A percentile compares a stretch with the other conserved stretches of the same genome.
phyloP scores from a whole-genome alignment of 2,113 vertebrate genomes.

The Egretta garzetta region DNA sequence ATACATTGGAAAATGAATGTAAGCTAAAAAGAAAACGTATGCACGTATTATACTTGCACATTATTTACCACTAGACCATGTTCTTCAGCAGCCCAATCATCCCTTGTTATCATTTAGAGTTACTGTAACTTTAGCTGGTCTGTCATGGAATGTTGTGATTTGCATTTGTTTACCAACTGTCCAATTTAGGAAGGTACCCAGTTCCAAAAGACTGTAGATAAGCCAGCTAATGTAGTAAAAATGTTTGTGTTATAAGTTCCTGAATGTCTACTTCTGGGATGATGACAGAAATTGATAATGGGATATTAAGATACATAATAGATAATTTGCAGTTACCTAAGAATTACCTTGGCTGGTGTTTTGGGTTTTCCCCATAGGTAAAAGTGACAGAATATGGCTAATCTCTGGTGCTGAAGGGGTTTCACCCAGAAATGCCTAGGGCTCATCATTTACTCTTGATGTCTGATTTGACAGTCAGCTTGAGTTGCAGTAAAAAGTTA shows the following conservation, averaged over 20 bases:
- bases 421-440: neutral
- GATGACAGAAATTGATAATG: neutral
- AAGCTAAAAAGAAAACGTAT: neutral
- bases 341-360: neutral
- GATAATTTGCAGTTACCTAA: neutral
- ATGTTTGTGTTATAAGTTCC: neutral
- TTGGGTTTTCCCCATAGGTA: accelerated
- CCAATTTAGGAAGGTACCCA: neutral
- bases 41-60: neutral
- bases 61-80: neutral
- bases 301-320: neutral
- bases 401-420: neutral
- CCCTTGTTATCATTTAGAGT: neutral
- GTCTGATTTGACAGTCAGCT: neutral
- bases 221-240: neutral
- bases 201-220: neutral
- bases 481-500: neutral
- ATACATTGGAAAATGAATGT: neutral
- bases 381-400: neutral
- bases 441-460: neutral
- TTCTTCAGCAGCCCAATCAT: neutral
- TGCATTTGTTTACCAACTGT: neutral
- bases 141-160: neutral
- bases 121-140: neutral
- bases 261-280: neutral